Evolutionary conservation across 2,797 vertebrate species (phyloP).

Genomic region (Paedocypris micromegethes): DNA sequence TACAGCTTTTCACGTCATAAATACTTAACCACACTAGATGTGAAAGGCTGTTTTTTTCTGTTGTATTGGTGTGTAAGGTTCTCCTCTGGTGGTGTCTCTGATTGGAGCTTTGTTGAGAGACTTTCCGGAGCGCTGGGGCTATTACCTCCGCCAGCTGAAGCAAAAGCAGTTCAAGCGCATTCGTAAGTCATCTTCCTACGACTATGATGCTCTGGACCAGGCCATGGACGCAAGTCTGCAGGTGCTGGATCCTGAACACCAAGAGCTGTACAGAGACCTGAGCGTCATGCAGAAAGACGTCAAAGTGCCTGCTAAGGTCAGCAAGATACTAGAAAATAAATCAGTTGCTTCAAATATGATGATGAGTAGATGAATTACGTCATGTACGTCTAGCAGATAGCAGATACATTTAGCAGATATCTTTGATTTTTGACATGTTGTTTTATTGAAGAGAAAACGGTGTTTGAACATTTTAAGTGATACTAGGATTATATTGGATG

Average conservation of each 20-base stretch:
- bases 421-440: too few relatives aligned
- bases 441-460: too few relatives aligned
- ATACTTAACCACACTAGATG: too few relatives aligned
- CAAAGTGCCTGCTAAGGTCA: constrained; percentile 91
- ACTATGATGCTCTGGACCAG: constrained; percentile 96
- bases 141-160: constrained; percentile 87
- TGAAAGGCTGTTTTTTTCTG: background rate
- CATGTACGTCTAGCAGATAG: too few relatives aligned
- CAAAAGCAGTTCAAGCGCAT: constrained; percentile 93
- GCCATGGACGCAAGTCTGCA: constrained; percentile 97
- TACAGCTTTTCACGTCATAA: too few relatives aligned
- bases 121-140: constrained; percentile 88
- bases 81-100: constrained; percentile 91
- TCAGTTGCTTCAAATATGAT: too few relatives aligned
- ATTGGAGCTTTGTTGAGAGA: constrained; percentile 90
- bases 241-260: constrained; percentile 76
- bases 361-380: too few relatives aligned
- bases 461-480: too few relatives aligned
- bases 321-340: background rate
- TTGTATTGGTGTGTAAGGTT: constrained; percentile 67
- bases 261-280: constrained; percentile 85
- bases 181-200: constrained; percentile 90
- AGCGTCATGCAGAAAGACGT: constrained; percentile 87
- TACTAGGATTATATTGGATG: too few relatives aligned
- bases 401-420: too few relatives aligned